phyloP scores from a whole-genome alignment of 2,888 invertebrate genomes.

The Alloscopus bannaensis region DNA sequence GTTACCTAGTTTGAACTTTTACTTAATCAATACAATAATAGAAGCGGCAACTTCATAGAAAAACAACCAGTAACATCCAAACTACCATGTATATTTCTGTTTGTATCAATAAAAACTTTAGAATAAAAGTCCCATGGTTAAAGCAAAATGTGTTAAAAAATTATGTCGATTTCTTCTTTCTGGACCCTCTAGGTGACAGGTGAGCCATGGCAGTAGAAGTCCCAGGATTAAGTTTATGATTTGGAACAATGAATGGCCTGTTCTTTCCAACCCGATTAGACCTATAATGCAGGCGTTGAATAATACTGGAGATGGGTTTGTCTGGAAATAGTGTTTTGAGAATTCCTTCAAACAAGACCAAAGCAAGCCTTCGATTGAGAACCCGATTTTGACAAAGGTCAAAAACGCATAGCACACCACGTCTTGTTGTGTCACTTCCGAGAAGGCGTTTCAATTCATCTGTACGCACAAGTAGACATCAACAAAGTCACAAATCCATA shows the following conservation, averaged over 20 bases:
- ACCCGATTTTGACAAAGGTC: slow-evolving; percentile 91
- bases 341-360: slow-evolving; percentile 89
- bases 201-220: slow-evolving; percentile 56
- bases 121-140: too few species aligned
- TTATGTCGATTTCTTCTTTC: slow-evolving; percentile 64
- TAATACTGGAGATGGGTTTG: slow-evolving; percentile 83
- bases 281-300: slow-evolving; percentile 83
- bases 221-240: slow-evolving; percentile 40
- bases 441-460: slow-evolving; percentile 93
- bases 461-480: slow-evolving; percentile 75
- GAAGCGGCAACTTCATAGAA: too few species aligned
- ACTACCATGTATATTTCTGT: too few species aligned
- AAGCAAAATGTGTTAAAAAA: too few species aligned
- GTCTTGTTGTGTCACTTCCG: slow-evolving; percentile 89
- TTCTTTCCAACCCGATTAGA: slow-evolving; percentile 72
- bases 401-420: slow-evolving; percentile 89
- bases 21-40: too few species aligned
- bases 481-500: slow-evolving; percentile 12
- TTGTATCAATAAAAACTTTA: too few species aligned
- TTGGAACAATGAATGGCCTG: slow-evolving; percentile 70
- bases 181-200: slow-evolving; percentile 68
- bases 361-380: slow-evolving; percentile 88
- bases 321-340: slow-evolving; percentile 87
- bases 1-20: too few species aligned
- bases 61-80: too few species aligned